Evolutionary conservation across 2,888 invertebrate genomes (phyloP), one percentile per base, ranked within the genome.

Genomic region (Mystacides longicornis): DNA sequence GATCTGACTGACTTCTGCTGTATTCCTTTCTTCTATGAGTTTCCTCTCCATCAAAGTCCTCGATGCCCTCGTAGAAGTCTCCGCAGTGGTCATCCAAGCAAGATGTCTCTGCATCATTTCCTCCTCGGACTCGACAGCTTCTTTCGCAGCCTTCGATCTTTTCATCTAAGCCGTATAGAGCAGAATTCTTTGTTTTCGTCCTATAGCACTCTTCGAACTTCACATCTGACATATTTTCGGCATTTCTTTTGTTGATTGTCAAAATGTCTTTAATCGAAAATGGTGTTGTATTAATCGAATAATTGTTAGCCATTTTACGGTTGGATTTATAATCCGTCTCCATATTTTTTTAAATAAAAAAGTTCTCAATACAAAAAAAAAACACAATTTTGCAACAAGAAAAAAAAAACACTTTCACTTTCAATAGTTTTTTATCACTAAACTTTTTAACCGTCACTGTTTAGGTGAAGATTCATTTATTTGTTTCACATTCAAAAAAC

Each of bases 261-360:
- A 86, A 69, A 67, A 86, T 86, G 65, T 86, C 86, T 64, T 86
- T 85, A 54, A 86, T 86, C 9, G 85, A 86, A 70, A 86, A 86
- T 31, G 86, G 86, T 9, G 86, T 86, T 9, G 78, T 73, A 27
- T 65, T 66, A 63, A 70, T 51, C 21, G 52, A 37, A 45, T 51
- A 56, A n/a, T 20, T 19, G 9, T 37, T 55, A 2, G 46, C 27
- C 33, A 27, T 52, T 52, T 43, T 46, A 14, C 20, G 43, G 18
- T 23, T 52, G 5, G 50, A 23, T 21, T 37, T 37, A 48, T 47
- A 54, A 42, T 57, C 57, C 14, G 52, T 19, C 27, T 55, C 51
- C 3, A 56, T 56, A 23, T 56, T 52, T 49, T n/a, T 20, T n/a
- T 11, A 11, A 7, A n/a, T n/a, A n/a, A n/a, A n/a, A 7, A 11